Evolutionary conservation across 2,797 vertebrate species (phyloP), one percentile per base, ranked within the genome.

Genomic region (Myripristis murdjan): DNA sequence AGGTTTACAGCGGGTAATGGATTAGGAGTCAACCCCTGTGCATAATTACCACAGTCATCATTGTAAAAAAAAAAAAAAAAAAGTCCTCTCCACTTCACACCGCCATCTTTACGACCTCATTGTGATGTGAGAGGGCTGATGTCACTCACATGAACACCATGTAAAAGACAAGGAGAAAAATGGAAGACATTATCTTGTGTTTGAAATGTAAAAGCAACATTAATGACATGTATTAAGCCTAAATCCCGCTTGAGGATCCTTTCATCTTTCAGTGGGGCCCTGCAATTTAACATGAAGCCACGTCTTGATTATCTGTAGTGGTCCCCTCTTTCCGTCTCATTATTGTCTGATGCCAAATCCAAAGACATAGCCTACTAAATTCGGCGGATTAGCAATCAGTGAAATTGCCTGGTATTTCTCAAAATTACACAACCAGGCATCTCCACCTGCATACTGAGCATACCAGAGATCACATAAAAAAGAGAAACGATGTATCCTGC

Each of bases 351-450:
- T 88, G 77, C 83, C 87, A 89, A 89, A 90, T 92, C 76, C 75
- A 64, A 86, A 80, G 84, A 95, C 53, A 58, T 28, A 53, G 90
- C 92, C 93, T 93, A 92, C 90, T 90, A 92, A 91, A 93, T 54
- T 73, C 90, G 92, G 91, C 82, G 87, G 94, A 96, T 94, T 94
- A 93, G 89, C 60, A 87, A 94, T 94, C 92, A 94, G 88, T 81
- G 82, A 92, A 94, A 95, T 67, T 92, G 89, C 85, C 88, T 83
- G 83, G 92, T 90, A 65, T 83, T 87, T 89, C 72, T 91, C 89
- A 85, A 85, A 84, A 94, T 90, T 90, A 90, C n/a, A 24, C 86
- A 91, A 94, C 89, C 88, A 85, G 86, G 91, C 74, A 88, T 92
- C 81, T 85, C 88, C 88, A 91, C 87, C 90, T 94, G 92, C 89